Conservation (phyloP, 1,140 invertebrate species). For the Tetranychus urticae region DNA sequence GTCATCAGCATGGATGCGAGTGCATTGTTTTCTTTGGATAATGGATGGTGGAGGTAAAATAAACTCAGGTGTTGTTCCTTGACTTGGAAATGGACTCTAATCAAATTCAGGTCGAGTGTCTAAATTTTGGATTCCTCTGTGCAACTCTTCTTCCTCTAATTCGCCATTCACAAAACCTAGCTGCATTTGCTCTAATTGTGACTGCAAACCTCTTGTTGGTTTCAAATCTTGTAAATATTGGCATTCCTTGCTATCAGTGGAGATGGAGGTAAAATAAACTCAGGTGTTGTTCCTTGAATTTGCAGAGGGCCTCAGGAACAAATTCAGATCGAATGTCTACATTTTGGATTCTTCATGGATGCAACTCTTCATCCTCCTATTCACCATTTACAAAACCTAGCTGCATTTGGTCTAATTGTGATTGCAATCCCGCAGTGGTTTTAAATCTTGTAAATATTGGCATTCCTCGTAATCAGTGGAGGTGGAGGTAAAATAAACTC, state of each 20-base stretch:
- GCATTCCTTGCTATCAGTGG: conserved; percentile 36
- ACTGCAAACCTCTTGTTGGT: conserved; percentile 26
- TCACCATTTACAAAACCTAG: no score
- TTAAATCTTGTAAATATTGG: conserved; percentile 29
- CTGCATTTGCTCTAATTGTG: conserved; percentile 12
- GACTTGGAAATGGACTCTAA: background rate
- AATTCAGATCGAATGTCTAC: background rate
- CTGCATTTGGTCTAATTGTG: conserved; percentile 12
- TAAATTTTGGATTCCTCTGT: conserved; percentile 9
- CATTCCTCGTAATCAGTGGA: conserved; percentile 39
- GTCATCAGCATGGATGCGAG: conserved; percentile 64
- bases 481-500: conserved; percentile 25
- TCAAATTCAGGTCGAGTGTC: background rate
- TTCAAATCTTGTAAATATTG: conserved; percentile 31
- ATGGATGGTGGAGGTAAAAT: conserved; percentile 24
- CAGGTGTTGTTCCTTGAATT: conserved; percentile 9
- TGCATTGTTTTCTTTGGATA: conserved; percentile 31
- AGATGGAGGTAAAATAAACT: conserved; percentile 22
- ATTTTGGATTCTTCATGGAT: conserved; percentile 8
- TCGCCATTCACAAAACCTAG: no score
- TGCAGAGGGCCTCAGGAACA: background rate
- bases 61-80: conserved; percentile 15
- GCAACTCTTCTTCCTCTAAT: background rate
- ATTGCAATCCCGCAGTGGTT: conserved; percentile 27
- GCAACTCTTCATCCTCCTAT: background rate